Evolutionary conservation across 2,888 invertebrate genomes (phyloP).

Genomic region (Lasius fuliginosus): DNA sequence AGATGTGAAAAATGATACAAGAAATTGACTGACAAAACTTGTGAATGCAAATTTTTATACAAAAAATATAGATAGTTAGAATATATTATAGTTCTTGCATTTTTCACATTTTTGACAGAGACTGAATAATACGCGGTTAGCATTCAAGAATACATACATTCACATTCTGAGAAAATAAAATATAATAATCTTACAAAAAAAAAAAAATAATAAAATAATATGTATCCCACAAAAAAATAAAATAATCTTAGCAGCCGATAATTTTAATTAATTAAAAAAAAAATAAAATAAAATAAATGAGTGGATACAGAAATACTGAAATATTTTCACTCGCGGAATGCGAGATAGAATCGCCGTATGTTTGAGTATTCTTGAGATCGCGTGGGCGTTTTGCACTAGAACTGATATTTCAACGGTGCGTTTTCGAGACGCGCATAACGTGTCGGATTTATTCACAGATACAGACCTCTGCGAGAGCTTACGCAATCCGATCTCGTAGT

Average conservation of each 20-base stretch:
- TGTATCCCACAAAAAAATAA: too few relatives aligned
- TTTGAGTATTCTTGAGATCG: background rate
- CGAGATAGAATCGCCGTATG: background rate
- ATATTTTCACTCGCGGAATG: background rate
- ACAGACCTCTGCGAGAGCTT: constrained; percentile 71
- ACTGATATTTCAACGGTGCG: constrained; percentile 1
- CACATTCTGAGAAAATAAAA: background rate
- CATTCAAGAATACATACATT: background rate
- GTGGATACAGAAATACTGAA: background rate
- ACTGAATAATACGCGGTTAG: background rate
- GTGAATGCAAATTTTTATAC: background rate
- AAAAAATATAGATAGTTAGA: background rate
- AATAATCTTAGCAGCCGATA: background rate
- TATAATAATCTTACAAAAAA: background rate
- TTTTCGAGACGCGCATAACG: constrained; percentile 59
- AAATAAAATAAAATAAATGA: background rate
- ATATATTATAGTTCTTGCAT: background rate
- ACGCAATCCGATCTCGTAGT: constrained; percentile 75
- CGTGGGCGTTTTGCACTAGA: constrained; percentile 2
- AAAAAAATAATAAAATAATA: background rate
- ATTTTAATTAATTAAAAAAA: background rate
- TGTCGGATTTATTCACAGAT: constrained; percentile 59
- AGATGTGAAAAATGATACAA: background rate
- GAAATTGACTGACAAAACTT: background rate
- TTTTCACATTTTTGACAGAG: background rate